Evolutionary conservation across 2,113 vertebrate genomes (phyloP).

Genomic region (Psilopsiagon aurifrons): DNA sequence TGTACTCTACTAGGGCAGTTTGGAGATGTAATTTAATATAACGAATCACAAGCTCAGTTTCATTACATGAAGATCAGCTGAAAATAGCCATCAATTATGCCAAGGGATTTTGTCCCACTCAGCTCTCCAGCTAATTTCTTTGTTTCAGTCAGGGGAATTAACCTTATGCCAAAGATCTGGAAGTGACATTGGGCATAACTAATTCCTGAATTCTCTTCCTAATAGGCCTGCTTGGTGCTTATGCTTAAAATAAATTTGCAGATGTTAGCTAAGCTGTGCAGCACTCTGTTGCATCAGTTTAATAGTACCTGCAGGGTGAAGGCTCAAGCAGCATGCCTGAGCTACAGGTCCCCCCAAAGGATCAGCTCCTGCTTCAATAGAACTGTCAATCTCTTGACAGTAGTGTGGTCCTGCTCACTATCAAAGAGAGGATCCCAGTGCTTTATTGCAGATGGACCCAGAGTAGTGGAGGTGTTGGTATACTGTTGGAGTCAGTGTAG

Average conservation of each 20-base stretch:
- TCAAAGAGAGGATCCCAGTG: neutral
- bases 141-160: neutral
- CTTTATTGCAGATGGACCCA: neutral
- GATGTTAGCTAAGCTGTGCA: neutral
- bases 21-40: neutral
- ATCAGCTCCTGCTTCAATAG: neutral
- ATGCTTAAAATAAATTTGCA: neutral
- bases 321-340: neutral
- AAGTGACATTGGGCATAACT: neutral
- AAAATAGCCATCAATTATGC: neutral
- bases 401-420: neutral
- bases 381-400: neutral
- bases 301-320: neutral
- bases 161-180: neutral
- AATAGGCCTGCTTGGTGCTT: neutral
- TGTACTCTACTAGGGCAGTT: neutral
- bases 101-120: neutral
- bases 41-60: constrained; percentile 15
- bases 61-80: neutral
- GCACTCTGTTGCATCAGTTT: neutral
- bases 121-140: neutral
- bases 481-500: neutral
- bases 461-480: neutral
- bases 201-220: neutral
- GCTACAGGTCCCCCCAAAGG: neutral